Evolutionary conservation across 2,888 invertebrate genomes (phyloP).

Genomic region (Muscina levida): DNA sequence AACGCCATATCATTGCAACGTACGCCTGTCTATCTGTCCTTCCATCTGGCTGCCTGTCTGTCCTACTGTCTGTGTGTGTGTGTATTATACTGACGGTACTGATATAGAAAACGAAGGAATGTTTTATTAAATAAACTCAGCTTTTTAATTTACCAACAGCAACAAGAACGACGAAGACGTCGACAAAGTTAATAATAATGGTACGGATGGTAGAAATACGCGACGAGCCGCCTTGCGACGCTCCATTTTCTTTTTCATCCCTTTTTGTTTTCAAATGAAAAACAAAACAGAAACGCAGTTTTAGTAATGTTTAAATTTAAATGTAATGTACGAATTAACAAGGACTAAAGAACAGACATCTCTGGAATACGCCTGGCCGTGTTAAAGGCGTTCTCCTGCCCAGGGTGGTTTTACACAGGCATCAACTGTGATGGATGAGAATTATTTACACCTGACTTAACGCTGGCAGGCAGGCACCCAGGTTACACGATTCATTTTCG

Average conservation of each 20-base stretch:
- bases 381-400: no score
- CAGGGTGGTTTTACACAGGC: not conserved
- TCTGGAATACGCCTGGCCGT: not conserved
- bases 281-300: not conserved
- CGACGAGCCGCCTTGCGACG: not conserved
- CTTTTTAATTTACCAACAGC: constrained; percentile 47
- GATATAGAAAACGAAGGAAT: constrained; percentile 22
- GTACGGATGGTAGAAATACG: constrained; percentile 12
- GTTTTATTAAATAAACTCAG: constrained; percentile 52
- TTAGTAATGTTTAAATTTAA: not conserved
- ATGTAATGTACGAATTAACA: not conserved
- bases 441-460: not conserved
- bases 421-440: not conserved
- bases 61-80: not conserved
- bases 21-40: not conserved
- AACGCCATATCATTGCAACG: constrained; percentile 22
- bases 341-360: not conserved
- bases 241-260: no score
- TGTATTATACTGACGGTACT: constrained; percentile 2
- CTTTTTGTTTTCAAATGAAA: no score
- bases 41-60: not conserved
- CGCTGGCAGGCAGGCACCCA: not conserved
- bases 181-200: constrained; percentile 4
- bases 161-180: not conserved
- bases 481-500: no score